A percentile compares a stretch with the other conserved stretches of the same genome.
These are phyloP conservation scores for Hoplostethus atlanticus DNA, from an alignment of 2,797 vertebrate genomes.

Conservation along the genomic window DNA sequence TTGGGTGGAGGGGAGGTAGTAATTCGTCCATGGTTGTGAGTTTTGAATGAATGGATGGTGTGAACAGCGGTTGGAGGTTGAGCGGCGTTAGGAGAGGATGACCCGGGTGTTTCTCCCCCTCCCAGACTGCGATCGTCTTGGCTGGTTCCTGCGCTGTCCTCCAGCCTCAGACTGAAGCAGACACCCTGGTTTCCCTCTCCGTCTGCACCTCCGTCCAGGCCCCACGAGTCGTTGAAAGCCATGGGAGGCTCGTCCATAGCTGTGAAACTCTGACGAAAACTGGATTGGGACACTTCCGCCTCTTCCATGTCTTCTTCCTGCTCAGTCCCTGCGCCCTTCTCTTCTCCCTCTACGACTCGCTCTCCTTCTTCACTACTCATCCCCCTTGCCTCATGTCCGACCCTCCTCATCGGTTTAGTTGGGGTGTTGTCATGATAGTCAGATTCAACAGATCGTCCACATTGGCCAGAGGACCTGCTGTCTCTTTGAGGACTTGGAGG, in stretches of 20 bases:
- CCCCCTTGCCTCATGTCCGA: background rate
- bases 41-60: background rate
- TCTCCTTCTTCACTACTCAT: background rate
- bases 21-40: background rate
- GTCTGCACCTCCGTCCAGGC: conserved; percentile 68
- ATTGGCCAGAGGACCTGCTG: conserved; percentile 11
- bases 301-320: conserved; percentile 67
- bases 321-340: no score
- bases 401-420: background rate
- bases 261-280: conserved; percentile 74
- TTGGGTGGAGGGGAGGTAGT: background rate
- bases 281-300: conserved; percentile 43
- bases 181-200: conserved; percentile 17
- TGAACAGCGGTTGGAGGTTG: background rate
- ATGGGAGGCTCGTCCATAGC: conserved; percentile 84
- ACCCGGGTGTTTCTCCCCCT: background rate
- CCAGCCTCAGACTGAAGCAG: conserved; percentile 80
- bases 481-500: conserved; percentile 14
- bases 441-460: background rate
- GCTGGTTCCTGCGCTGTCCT: conserved; percentile 67
- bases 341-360: no score
- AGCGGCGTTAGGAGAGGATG: background rate
- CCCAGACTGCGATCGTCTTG: conserved; percentile 14
- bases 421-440: background rate
- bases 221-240: conserved; percentile 83